phyloP scores from a whole-genome alignment of 2,113 vertebrate species.

The Chaetodon auriga region DNA sequence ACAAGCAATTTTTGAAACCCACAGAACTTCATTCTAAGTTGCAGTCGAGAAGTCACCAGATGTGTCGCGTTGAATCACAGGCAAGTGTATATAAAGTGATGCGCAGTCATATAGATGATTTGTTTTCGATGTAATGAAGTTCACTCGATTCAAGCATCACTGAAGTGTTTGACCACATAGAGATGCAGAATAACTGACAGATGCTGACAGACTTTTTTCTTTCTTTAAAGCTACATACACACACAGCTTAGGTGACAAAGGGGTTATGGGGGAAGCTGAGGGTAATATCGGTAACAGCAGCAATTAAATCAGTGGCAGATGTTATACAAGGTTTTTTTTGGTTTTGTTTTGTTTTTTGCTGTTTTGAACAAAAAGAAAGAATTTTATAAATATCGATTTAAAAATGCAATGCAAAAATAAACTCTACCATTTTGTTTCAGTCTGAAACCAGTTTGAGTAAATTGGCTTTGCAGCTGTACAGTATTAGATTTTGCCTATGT shows the following conservation, averaged over 20 bases:
- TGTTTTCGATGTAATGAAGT: background rate
- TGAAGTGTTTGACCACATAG: background rate
- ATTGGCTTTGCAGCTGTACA: constrained; percentile 38
- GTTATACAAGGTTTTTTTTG: background rate
- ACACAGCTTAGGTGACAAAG: background rate
- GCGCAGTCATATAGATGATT: background rate
- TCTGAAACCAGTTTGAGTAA: constrained; percentile 8
- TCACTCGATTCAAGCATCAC: background rate
- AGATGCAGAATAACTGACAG: background rate
- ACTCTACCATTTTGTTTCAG: background rate
- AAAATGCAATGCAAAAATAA: background rate
- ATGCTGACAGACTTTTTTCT: background rate
- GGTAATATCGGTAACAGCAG: background rate
- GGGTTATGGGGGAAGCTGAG: background rate
- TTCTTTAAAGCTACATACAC: background rate
- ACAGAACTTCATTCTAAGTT: constrained; percentile 17
- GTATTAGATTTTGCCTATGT: constrained; percentile 20
- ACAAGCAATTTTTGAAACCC: constrained; percentile 11
- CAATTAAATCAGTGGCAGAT: background rate
- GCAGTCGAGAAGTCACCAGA: background rate
- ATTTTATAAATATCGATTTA: background rate
- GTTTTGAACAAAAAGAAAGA: background rate
- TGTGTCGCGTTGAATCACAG: background rate
- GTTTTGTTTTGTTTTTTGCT: background rate
- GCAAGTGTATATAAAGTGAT: background rate